Evolutionary conservation across 2,888 invertebrate genomes (phyloP), one percentile per base, ranked within the genome.

Genomic region (Dicranocentrus wangi): DNA sequence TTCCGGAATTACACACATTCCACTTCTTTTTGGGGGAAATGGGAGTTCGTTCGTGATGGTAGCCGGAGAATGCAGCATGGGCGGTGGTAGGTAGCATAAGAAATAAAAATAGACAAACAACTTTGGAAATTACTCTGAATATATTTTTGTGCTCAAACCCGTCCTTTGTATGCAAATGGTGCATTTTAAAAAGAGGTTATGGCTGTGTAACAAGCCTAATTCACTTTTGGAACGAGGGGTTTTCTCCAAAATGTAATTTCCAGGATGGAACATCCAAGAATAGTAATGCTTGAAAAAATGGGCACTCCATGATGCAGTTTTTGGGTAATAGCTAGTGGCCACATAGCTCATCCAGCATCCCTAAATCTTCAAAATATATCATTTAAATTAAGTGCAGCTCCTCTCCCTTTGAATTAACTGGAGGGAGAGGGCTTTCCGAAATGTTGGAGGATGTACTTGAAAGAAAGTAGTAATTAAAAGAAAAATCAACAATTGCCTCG

Each of bases 81-180:
- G 25, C 61, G 19, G 19, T 51, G 32, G 61, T 23, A 19, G 39
- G 53, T 39, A 32, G 28, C 55, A 10, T 1, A 39, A 69, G 68
- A 68, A 69, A 69, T 68, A 51, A 55, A n/a, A 55, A 55, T 39
- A 32, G 27, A 68, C 69, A 69, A 28, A 69, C 47, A 47, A 28
- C 55, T 55, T 39, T 27, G 17, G 2, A 25, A 55, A 55, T 55
- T 55, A 55, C 55, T 25, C 23, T 55, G 3, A 15, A 8, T 51
- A 17, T 61, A 32, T 61, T 61, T 61, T 32, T 32, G 3, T 10
- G 32, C 10, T 32, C n/a, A n/a, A n/a, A n/a, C 61, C 17, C 19
- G 15, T 28, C 60, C 13, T 60, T 10, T 17, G 5, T 8, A 61
- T 61, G 61, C 28, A 28, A 61, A 61, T 61, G 39, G 39, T 32